Evolutionary conservation across 2,888 invertebrate genomes (phyloP).

Genomic region (Lottia scabra): DNA sequence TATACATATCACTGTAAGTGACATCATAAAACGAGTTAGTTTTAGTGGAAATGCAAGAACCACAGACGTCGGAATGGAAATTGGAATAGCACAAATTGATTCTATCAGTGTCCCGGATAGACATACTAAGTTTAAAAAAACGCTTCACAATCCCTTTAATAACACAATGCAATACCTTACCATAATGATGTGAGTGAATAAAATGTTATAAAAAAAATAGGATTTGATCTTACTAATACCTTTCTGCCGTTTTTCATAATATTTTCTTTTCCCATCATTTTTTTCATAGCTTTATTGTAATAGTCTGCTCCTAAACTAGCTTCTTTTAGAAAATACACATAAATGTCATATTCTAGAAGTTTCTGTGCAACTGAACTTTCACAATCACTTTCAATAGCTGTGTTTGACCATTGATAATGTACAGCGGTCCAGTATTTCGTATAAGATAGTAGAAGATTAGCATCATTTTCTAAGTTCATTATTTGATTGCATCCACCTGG

Average conservation of each 20-base stretch:
- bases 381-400: conserved; percentile 66
- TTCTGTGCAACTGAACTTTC: conserved; percentile 65
- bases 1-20: too few species aligned
- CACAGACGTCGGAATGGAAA: too few species aligned
- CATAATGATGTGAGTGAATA: too few species aligned
- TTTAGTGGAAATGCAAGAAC: too few species aligned
- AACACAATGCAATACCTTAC: too few species aligned
- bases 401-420: conserved; percentile 71
- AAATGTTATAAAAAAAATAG: too few species aligned
- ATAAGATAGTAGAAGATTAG: conserved; percentile 69
- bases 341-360: conserved; percentile 73
- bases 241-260: conserved; percentile 33
- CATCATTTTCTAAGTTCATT: conserved; percentile 75
- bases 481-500: conserved; percentile 86
- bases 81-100: too few species aligned
- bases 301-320: conserved; percentile 72
- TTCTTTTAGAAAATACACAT: conserved; percentile 76
- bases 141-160: too few species aligned
- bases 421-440: conserved; percentile 72
- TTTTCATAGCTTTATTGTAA: conserved; percentile 76
- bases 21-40: too few species aligned
- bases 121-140: too few species aligned
- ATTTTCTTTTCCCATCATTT: conserved; percentile 74
- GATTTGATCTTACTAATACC: too few species aligned
- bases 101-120: too few species aligned